Conservation (phyloP, 2,113 vertebrate species). For the Saccopteryx bilineata region DNA sequence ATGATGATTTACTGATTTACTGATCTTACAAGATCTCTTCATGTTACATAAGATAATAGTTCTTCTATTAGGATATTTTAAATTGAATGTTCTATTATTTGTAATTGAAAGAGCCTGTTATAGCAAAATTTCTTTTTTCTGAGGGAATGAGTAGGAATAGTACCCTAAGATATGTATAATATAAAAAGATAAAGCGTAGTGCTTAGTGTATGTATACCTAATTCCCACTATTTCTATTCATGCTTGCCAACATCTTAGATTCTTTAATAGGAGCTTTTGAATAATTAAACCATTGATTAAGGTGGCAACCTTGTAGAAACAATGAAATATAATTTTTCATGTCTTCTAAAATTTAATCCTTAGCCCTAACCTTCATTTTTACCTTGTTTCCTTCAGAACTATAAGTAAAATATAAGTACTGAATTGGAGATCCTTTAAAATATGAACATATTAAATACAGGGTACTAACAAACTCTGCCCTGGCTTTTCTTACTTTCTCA, state of each 20-base stretch:
- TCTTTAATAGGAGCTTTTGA: background rate
- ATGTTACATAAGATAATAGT: background rate
- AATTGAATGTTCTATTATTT: slow-evolving; percentile 4
- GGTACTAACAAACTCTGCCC: background rate
- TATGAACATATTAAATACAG: background rate
- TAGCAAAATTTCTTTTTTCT: background rate
- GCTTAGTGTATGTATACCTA: background rate
- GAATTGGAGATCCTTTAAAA: background rate
- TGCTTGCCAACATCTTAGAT: background rate
- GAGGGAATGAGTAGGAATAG: background rate
- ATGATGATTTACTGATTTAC: background rate
- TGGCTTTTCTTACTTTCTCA: background rate
- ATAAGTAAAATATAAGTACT: background rate
- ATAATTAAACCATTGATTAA: background rate
- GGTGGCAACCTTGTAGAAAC: background rate
- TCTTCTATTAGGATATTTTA: background rate
- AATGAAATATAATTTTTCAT: background rate
- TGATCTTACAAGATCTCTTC: background rate
- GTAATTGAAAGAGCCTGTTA: background rate
- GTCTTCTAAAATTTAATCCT: slow-evolving; percentile 11
- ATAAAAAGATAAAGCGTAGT: background rate
- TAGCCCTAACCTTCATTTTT: background rate
- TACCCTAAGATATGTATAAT: background rate
- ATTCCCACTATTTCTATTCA: background rate
- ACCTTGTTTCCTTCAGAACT: background rate